Conservation (phyloP, 2,113 vertebrate genomes). For the Pheucticus melanocephalus region DNA sequence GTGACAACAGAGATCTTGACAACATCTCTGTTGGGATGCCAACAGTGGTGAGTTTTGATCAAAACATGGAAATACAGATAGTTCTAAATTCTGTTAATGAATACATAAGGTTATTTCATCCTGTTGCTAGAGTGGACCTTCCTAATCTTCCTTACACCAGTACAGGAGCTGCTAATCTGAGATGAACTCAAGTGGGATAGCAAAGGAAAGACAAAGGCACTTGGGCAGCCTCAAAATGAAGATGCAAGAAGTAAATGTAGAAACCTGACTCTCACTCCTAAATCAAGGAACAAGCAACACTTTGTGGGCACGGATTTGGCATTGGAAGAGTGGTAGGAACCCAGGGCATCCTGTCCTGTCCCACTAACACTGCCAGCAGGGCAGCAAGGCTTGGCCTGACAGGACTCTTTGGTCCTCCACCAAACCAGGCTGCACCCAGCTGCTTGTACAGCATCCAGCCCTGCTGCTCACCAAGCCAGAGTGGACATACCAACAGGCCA, state of each 20-base stretch:
- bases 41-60: background rate
- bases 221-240: background rate
- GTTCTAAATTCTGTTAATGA: background rate
- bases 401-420: background rate
- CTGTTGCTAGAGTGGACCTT: background rate
- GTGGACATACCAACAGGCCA: fast-evolving
- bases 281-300: background rate
- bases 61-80: background rate
- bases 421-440: background rate
- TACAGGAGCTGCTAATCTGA: background rate
- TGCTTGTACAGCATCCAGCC: background rate
- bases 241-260: background rate
- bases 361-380: background rate
- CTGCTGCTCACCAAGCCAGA: background rate
- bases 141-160: background rate
- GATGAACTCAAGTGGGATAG: background rate
- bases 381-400: background rate
- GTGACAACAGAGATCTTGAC: too few species aligned
- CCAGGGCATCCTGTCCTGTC: background rate
- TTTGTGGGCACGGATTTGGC: background rate
- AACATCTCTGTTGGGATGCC: background rate
- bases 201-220: background rate
- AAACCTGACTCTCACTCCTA: background rate
- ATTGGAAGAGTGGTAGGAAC: background rate
- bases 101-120: background rate